A percentile compares a stretch with the other conserved stretches of the same genome.
Evolutionary conservation across 2,888 invertebrate species (phyloP).

Genomic region (Heteromurus nitidus): DNA sequence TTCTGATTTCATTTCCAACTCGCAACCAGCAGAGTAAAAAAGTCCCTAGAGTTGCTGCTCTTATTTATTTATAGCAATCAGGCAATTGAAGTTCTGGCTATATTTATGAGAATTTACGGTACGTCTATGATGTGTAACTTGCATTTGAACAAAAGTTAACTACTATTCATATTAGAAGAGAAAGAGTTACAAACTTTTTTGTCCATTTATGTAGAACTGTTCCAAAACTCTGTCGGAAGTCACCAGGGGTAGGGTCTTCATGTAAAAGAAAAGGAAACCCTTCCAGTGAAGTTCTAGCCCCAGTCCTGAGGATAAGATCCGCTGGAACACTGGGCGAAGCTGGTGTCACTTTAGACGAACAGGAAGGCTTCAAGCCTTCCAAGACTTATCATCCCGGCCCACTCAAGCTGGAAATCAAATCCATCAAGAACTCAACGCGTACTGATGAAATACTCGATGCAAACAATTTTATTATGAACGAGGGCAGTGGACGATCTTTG

Average conservation of each 20-base stretch:
- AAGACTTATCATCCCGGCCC: constrained; percentile 51
- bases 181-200: neutral
- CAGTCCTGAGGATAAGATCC: neutral
- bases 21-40: neutral
- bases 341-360: neutral
- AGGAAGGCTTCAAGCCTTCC: constrained; percentile 26
- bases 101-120: constrained; percentile 61
- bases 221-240: neutral
- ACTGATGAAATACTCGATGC: constrained; percentile 6
- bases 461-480: constrained; percentile 28
- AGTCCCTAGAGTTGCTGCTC: neutral
- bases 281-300: neutral
- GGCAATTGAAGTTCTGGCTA: constrained; percentile 38
- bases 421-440: constrained; percentile 50
- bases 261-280: constrained; percentile 4
- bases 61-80: neutral
- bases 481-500: constrained; percentile 33
- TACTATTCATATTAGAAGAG: too few species aligned
- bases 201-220: neutral
- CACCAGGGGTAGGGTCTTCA: neutral
- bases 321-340: neutral
- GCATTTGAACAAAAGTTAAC: neutral
- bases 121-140: too few species aligned
- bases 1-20: too few species aligned
- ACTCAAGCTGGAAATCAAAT: constrained; percentile 59